These are phyloP conservation scores for Amblyteles armatorius DNA, from an alignment of 2,888 invertebrate species.

Conservation along the genomic window DNA sequence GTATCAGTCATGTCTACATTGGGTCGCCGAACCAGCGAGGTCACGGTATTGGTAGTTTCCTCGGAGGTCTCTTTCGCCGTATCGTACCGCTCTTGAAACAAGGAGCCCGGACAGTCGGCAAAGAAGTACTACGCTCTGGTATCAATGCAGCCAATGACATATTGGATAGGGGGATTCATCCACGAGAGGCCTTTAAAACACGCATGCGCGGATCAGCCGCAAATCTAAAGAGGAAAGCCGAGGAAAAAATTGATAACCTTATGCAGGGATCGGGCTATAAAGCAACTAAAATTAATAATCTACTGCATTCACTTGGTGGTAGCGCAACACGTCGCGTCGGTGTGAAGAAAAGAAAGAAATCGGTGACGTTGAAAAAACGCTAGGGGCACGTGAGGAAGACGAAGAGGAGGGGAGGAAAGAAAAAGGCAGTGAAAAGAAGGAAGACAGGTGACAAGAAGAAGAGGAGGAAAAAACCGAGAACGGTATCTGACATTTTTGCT, in stretches of 20 bases:
- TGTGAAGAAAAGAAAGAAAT: conserved; percentile 5
- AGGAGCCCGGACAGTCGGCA: no score
- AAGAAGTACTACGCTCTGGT: no score
- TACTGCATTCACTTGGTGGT: neutral
- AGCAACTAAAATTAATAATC: no score
- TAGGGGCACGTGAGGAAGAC: neutral
- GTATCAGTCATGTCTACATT: conserved; percentile 8
- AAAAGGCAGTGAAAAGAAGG: neutral
- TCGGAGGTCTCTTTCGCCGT: conserved; percentile 15
- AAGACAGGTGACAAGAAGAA: neutral
- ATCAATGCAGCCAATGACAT: no score
- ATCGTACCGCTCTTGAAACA: no score
- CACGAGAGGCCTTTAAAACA: no score
- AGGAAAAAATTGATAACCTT: no score
- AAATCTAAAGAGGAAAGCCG: no score
- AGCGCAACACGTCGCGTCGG: neutral
- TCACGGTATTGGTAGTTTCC: conserved; percentile 15
- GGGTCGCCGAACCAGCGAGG: neutral
- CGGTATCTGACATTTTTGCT: conserved; percentile 32
- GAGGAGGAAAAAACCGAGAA: neutral
- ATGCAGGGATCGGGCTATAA: no score
- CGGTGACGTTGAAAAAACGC: neutral
- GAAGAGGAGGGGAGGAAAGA: neutral
- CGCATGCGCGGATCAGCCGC: no score
- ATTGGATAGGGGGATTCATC: no score